These are phyloP conservation scores for Propithecus perrieri DNA, from an alignment of 2,797 vertebrate species.

Conservation along the genomic window DNA sequence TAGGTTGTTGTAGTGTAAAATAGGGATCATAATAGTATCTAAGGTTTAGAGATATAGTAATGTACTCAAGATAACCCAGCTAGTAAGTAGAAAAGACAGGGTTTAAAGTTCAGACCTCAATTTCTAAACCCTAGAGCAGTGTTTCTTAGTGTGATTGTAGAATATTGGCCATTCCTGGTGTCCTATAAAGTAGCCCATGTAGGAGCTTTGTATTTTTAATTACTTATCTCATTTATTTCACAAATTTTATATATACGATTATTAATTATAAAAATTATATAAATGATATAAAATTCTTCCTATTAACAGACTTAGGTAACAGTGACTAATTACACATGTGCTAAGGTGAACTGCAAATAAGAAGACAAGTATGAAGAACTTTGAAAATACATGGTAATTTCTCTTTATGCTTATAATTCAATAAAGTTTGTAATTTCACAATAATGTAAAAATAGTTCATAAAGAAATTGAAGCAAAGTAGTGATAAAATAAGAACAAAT, in stretches of 20 bases:
- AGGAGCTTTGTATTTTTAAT: background rate
- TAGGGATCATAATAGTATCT: background rate
- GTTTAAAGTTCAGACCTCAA: background rate
- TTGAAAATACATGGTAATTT: constrained; percentile 42
- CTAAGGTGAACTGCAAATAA: constrained; percentile 10
- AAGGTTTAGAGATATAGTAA: background rate
- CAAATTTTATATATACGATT: background rate
- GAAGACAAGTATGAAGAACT: background rate
- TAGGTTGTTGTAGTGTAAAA: background rate
- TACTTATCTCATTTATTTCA: background rate
- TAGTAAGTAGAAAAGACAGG: background rate
- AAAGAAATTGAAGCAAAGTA: background rate
- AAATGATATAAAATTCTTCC: background rate
- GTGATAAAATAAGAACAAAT: constrained; percentile 9
- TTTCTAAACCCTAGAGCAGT: background rate
- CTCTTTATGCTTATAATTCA: background rate
- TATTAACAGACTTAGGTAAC: background rate
- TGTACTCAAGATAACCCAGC: background rate
- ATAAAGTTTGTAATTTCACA: background rate
- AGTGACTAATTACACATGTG: background rate
- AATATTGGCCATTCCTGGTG: background rate
- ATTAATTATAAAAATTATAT: constrained; percentile 4
- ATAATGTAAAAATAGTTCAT: background rate
- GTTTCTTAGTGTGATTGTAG: background rate
- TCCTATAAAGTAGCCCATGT: background rate